phyloP scores from a whole-genome alignment of 2,113 vertebrate genomes.

The Prunella himalayana region DNA sequence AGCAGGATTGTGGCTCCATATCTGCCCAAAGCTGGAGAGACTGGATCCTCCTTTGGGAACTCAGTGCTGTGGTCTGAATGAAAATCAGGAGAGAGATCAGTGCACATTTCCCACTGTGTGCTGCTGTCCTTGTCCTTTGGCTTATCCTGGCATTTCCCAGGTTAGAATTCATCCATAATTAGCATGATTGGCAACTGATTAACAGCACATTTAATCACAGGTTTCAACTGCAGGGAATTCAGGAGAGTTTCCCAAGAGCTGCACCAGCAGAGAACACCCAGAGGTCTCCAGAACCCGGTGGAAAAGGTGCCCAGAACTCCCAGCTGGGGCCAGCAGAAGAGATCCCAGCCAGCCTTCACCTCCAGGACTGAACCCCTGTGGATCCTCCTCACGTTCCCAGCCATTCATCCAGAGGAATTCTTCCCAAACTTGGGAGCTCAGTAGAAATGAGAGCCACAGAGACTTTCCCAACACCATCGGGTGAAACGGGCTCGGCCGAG shows the following conservation, averaged over 20 bases:
- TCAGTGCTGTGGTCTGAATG: not conserved
- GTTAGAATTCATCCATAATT: not conserved
- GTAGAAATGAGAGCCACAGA: not conserved
- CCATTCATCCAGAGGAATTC: not conserved
- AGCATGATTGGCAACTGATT: not conserved
- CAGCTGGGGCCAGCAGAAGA: not conserved
- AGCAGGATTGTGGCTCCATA: not conserved
- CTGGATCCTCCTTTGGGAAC: not conserved
- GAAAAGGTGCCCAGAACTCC: not conserved
- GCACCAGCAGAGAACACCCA: not conserved
- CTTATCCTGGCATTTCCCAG: not conserved
- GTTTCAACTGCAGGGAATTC: not conserved
- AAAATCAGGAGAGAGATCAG: not conserved
- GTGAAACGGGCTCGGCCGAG: not conserved
- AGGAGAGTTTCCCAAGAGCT: not conserved
- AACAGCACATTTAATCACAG: not conserved
- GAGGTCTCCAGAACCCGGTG: not conserved
- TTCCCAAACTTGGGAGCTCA: not conserved
- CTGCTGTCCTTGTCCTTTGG: not conserved
- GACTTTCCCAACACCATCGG: not conserved
- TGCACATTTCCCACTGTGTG: not conserved
- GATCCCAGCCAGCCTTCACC: not conserved
- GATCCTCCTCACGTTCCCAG: not conserved
- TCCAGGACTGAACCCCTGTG: not conserved
- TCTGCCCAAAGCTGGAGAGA: not conserved